Evolutionary conservation across 2,797 vertebrate species (phyloP), one percentile per base, ranked within the genome.

Genomic region (Enteromius unitaeniatus): DNA sequence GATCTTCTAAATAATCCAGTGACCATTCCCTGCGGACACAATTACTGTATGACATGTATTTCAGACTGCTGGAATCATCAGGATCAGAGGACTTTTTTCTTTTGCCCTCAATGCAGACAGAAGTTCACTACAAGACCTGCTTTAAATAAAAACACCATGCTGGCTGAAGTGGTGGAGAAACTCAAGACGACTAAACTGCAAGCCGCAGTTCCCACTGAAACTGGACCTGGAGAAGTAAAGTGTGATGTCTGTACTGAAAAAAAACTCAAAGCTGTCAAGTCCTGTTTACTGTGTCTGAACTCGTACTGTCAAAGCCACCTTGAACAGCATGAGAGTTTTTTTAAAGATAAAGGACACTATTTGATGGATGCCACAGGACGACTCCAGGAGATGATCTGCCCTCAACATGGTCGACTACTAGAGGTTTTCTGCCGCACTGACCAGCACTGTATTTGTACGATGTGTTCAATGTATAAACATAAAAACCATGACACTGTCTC

Each of bases 121-220:
- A 73, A 28, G 23, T 73, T 73, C 17, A 49, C n/a, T 45, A n/a
- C 68, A 4, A 45, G 21, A 70, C 68, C 68, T 45, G 40, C 40
- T 45, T 70, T 70, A 45, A 70, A 70, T 70, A 70, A 70, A 70
- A 70, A 70, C 68, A 70, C 68, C n/a, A 23, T 70, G 68, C n/a
- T 70, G 68, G 40, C 68, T 45, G 68, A 70, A 45, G 40, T 70
- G 68, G 68, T 70, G 40, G 68, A 70, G 68, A 45, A 45, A 15
- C n/a, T 70, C 13, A 70, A 70, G 40, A 26, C 8, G n/a, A 70
- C 68, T 26, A 15, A 14, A 26, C 11, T 28, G n/a, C 21, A 55
- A 62, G 58, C 4, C 1, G 5, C n/a, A 5, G 55, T 26, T 60
- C 58, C 51, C 23, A n/a, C 3, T 69, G 40, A 23, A n/a, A 1